Evolutionary conservation across 2,888 invertebrate genomes (phyloP), one percentile per base, ranked within the genome.

Genomic region (Brachypalpus laphriformis): DNA sequence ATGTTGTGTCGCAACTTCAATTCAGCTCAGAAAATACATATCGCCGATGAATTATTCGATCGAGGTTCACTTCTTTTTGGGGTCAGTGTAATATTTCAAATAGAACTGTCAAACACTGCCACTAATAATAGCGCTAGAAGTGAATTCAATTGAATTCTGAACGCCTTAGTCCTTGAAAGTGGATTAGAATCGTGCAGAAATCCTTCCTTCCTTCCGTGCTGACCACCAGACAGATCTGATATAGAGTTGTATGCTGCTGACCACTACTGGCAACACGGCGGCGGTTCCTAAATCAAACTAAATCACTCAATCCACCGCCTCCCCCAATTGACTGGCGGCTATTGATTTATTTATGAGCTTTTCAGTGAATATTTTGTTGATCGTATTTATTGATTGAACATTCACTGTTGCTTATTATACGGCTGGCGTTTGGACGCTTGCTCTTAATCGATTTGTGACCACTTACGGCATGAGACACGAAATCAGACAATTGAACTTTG

Each of bases 41-140:
- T 47, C 22, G 22, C 40, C 78, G 71, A 83, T 80, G 80, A 83
- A 59, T 80, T 83, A 75, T 71, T 49, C 54, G 63, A 42, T 61
- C 47, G 68, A 40, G 74, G 72, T 80, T 16, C 54, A 63, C 16
- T 54, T 34, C 42, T 61, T 83, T 40, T 74, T 83, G 40, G 57
- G 77, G 83, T 70, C 68, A 74, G 56, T 42, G 68, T 49, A 51
- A 75, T 83, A 80, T 70, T 75, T 80, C 80, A 83, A 70, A 59
- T 28, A 42, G 22, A 68, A 74, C 80, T 83, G 83, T 83, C 83
- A 83, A 78, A 74, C 49, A 57, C 51, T 54, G 80, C 56, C 83
- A 80, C 80, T 80, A 80, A 83, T 83, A 83, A 83, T 70, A 74
- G 74, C 37, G 57, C 31, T 83, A 66, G 68, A 74, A 68, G 63